These are phyloP conservation scores for Melanotaenia nigrans DNA, from an alignment of 2,797 vertebrate genomes.

Conservation along the genomic window DNA sequence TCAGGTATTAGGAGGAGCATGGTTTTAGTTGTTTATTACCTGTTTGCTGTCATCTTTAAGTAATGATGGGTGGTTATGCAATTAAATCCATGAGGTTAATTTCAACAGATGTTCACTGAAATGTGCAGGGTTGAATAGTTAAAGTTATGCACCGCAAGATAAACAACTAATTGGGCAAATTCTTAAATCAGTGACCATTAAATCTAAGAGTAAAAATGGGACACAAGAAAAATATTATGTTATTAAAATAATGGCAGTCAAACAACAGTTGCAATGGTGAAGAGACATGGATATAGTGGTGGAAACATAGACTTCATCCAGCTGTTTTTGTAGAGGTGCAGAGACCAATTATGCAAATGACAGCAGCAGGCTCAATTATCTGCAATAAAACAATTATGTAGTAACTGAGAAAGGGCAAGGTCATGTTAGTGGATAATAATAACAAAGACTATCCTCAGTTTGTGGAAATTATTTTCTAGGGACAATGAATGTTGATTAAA, in stretches of 20 bases:
- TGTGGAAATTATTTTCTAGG: neutral
- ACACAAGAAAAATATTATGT: neutral
- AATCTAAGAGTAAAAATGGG: neutral
- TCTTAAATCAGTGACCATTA: neutral
- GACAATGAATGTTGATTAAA: neutral
- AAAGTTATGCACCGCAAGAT: neutral
- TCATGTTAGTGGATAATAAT: neutral
- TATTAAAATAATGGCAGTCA: neutral
- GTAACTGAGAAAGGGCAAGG: neutral
- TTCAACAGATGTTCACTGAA: neutral
- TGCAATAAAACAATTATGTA: neutral
- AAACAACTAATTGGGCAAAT: neutral
- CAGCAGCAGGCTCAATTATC: neutral
- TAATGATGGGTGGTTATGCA: neutral
- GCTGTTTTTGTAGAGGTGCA: neutral
- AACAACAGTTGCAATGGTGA: neutral
- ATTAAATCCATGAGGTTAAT: neutral
- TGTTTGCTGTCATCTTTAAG: neutral
- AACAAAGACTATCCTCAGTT: neutral
- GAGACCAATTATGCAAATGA: neutral
- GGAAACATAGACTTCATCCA: neutral
- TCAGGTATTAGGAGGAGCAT: neutral
- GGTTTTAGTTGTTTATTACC: neutral
- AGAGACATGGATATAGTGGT: neutral
- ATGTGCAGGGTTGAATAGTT: neutral